These are phyloP conservation scores for Pitta sordida DNA, from an alignment of 2,113 vertebrate genomes.

Conservation along the genomic window DNA sequence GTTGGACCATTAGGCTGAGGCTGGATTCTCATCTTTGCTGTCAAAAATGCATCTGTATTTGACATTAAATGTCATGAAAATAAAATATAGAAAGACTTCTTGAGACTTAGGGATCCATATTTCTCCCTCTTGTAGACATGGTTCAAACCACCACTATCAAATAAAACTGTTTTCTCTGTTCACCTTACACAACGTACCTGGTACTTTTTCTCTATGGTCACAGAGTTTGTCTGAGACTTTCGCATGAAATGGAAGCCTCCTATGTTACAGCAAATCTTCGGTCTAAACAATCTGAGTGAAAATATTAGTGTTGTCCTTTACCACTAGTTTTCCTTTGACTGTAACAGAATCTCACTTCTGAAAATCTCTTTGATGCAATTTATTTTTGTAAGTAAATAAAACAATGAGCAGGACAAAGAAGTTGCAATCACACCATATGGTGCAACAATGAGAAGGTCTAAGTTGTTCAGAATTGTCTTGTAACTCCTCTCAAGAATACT, in stretches of 20 bases:
- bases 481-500: neutral
- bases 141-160: neutral
- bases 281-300: neutral
- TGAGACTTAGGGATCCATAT: neutral
- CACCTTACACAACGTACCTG: neutral
- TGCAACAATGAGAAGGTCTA: neutral
- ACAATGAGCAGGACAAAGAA: neutral
- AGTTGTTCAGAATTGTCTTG: neutral
- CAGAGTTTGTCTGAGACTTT: neutral
- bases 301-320: neutral
- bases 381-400: neutral
- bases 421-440: neutral
- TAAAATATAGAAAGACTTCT: neutral
- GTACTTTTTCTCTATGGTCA: neutral
- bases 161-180: neutral
- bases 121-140: neutral
- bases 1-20: neutral
- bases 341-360: neutral
- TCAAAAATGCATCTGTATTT: neutral
- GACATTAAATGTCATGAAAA: neutral
- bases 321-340: neutral
- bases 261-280: neutral
- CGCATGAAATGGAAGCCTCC: neutral
- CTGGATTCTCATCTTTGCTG: neutral
- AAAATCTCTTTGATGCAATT: fast-evolving